phyloP scores from a whole-genome alignment of 1,140 invertebrate genomes.

The Asbolus verrucosus region DNA sequence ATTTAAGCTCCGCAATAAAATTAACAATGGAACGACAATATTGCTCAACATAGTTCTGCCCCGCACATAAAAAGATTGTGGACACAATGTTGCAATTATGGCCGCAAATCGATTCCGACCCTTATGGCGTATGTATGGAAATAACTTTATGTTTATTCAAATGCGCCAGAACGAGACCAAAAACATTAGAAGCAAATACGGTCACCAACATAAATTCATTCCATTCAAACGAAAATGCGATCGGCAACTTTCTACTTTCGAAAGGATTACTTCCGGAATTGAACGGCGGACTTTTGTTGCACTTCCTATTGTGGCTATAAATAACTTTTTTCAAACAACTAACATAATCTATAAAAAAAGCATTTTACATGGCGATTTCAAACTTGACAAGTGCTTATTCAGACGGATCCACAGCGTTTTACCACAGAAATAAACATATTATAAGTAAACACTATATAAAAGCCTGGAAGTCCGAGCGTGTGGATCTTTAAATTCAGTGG shows the following conservation, averaged over 20 bases:
- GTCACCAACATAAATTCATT: slow-evolving; percentile 24
- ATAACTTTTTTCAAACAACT: slow-evolving; percentile 2
- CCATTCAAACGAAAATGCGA: slow-evolving; percentile 26
- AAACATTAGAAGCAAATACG: slow-evolving; percentile 36
- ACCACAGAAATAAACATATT: no score
- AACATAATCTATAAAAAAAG: neutral
- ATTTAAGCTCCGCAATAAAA: no score
- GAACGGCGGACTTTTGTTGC: neutral
- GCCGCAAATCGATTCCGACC: slow-evolving; percentile 16
- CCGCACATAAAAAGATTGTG: neutral
- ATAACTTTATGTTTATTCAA: slow-evolving; percentile 38
- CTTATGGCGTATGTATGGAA: slow-evolving; percentile 19
- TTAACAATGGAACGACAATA: no score
- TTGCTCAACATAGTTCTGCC: slow-evolving; percentile 4
- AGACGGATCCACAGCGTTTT: no score
- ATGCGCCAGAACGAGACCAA: slow-evolving; percentile 15
- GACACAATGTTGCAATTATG: slow-evolving; percentile 4
- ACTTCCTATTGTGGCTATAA: slow-evolving; percentile 18
- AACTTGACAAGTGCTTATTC: no score
- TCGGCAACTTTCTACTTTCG: slow-evolving; percentile 5
- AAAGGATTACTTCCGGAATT: slow-evolving; percentile 16
- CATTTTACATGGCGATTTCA: no score
- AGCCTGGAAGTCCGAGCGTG: no score
- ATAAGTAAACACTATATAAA: no score
- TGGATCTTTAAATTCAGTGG: no score